phyloP scores from a whole-genome alignment of 1,140 invertebrate genomes.

The Tetranychus cinnabarinus region DNA sequence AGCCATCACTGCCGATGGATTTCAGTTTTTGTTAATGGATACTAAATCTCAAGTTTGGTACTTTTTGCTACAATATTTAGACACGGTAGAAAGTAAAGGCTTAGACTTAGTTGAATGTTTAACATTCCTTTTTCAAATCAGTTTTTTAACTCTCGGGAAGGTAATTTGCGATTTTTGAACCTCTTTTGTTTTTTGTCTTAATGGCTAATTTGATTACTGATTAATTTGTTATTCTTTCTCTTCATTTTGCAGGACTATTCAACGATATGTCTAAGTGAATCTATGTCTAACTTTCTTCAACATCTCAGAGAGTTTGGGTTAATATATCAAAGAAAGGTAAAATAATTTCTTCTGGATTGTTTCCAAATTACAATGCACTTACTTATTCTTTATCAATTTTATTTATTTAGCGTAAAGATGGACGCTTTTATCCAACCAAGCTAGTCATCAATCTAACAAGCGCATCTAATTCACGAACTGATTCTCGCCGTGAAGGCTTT shows the following conservation, averaged over 20 bases:
- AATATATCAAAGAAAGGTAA: slow-evolving; percentile 78
- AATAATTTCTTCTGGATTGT: neutral
- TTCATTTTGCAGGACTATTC: slow-evolving; percentile 54
- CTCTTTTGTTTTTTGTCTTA: slow-evolving; percentile 12
- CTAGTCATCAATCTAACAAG: slow-evolving; percentile 69
- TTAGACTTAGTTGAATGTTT: slow-evolving; percentile 71
- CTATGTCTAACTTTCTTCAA: slow-evolving; percentile 68
- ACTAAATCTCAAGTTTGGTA: slow-evolving; percentile 80
- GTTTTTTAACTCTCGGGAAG: slow-evolving; percentile 82
- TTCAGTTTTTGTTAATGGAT: slow-evolving; percentile 83
- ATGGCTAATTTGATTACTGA: slow-evolving; percentile 18
- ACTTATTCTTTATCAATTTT: too few relatives aligned
- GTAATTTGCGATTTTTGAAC: slow-evolving; percentile 22
- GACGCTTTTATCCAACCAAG: slow-evolving; percentile 79
- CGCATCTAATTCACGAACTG: slow-evolving; percentile 24
- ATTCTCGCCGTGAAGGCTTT: slow-evolving; percentile 36
- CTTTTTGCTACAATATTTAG: slow-evolving; percentile 82
- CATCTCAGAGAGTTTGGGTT: slow-evolving; percentile 89
- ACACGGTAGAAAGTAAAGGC: slow-evolving; percentile 55
- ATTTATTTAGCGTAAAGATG: slow-evolving; percentile 43
- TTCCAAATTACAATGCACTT: neutral
- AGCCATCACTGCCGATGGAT: slow-evolving; percentile 69
- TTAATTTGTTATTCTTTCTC: slow-evolving; percentile 9
- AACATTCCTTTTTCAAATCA: slow-evolving; percentile 81
- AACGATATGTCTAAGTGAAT: slow-evolving; percentile 72